A percentile compares a stretch with the other conserved stretches of the same genome.
Evolutionary conservation across 1,140 invertebrate genomes (phyloP).

Genomic region (Cydia fagiglandana): DNA sequence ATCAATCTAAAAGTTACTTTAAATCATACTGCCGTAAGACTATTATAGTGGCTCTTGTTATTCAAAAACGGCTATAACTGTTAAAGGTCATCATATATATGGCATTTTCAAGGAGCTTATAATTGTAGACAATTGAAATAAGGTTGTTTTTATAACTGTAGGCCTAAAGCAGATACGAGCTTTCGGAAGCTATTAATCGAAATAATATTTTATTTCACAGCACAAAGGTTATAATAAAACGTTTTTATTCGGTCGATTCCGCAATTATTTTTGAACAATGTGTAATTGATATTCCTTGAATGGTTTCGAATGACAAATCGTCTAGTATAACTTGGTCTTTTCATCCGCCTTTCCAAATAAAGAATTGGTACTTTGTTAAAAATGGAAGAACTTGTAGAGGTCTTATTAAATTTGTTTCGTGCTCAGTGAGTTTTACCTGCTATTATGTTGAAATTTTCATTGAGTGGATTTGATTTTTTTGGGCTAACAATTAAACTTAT

Average conservation of each 20-base stretch:
- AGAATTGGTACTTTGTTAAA: neutral
- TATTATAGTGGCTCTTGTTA: neutral
- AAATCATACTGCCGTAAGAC: neutral
- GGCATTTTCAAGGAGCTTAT: neutral
- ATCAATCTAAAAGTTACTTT: conserved; percentile 46
- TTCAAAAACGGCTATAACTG: neutral
- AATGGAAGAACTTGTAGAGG: conserved; percentile 24
- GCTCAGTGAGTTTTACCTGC: conserved; percentile 56
- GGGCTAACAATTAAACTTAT: conserved; percentile 56
- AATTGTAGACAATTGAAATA: neutral
- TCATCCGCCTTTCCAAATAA: neutral
- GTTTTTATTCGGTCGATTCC: conserved; percentile 56
- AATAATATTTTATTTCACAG: conserved; percentile 33
- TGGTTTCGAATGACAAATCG: conserved; percentile 55
- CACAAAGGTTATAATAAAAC: conserved; percentile 48
- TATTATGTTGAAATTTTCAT: conserved; percentile 63
- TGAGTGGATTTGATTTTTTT: conserved; percentile 58
- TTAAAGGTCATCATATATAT: neutral
- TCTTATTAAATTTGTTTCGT: conserved; percentile 45
- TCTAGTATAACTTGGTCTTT: conserved; percentile 39
- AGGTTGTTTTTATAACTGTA: neutral
- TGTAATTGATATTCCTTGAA: conserved; percentile 66
- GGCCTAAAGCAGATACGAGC: neutral
- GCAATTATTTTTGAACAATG: conserved; percentile 60
- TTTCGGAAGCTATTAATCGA: conserved; percentile 5